A percentile compares a stretch with the other conserved stretches of the same genome.
Conservation (phyloP, 2,113 vertebrate species). For the Paramormyrops kingsleyae region DNA sequence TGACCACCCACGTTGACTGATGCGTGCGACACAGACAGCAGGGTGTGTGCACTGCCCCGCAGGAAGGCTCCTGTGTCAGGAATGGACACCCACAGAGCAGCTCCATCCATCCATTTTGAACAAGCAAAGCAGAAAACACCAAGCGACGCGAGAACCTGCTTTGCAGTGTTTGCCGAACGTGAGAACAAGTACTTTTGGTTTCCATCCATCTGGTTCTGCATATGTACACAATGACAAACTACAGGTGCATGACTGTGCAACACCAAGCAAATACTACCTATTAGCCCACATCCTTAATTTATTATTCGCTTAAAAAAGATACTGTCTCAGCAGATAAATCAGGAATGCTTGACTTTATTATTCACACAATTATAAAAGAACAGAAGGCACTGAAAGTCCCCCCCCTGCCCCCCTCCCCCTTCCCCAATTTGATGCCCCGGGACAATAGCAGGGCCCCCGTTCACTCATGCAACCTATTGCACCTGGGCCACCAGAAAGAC, state of each 20-base stretch:
- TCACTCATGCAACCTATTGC: background rate
- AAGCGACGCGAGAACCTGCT: background rate
- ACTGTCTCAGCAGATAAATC: constrained; percentile 35
- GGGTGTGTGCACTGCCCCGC: background rate
- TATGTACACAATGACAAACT: background rate
- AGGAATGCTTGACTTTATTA: constrained; percentile 48
- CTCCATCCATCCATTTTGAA: background rate
- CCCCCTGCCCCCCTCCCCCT: background rate
- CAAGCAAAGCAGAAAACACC: background rate
- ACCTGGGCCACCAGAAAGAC: constrained; percentile 18
- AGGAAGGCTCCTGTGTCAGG: background rate
- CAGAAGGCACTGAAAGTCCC: constrained; percentile 23
- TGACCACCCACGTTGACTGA: background rate
- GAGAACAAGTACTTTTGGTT: background rate
- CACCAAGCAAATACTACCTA: background rate
- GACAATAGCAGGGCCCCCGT: background rate
- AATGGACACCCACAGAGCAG: background rate
- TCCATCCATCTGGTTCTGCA: background rate
- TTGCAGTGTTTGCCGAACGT: background rate
- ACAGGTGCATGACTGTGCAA: background rate
- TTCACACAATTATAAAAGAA: constrained; percentile 27
- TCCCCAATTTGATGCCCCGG: background rate
- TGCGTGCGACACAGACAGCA: background rate
- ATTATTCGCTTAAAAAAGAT: constrained; percentile 11
- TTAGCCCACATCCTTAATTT: background rate